Base-by-base conservation (phyloP, 1,140 invertebrate species). In the Octopus sinensis region DNA sequence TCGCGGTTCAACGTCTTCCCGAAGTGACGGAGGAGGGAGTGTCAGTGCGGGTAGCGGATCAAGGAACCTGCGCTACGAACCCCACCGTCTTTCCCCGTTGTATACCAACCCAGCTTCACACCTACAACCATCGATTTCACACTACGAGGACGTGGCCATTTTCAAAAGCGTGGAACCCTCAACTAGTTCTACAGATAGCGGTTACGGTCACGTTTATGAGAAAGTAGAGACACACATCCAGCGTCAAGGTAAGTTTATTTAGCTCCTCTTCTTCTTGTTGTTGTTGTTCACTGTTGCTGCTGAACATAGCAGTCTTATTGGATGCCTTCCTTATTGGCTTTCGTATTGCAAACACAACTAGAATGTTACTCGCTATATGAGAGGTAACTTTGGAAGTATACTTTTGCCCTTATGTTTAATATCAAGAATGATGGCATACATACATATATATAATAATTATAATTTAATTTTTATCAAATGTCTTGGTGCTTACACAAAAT, bases 161-260 rank as follows among this genome's bases (percentile, higher is more conserved):
- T 88, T 85, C 81, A 88, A 90, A 84, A 85, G 79, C 75, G 52
- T 84, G 81, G 88, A 90, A 54, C 89, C 89, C 4, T 87, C 89
- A 23, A 89, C 89, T 9, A 90, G 89, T 82, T 90, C 88, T 9
- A 88, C 88, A 75, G 89, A 90, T 78, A 90, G 88, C 84, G 89
- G 89, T 13, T 90, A 89, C 80, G 85, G 88, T 9, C 86, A 86
- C 77, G 80, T 87, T 30, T 85, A 86, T 81, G 89, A 90, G 52
- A 84, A 84, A 79, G 83, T 79, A 53, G 77, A 88, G 82, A 76
- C 80, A 73, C 83, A 78, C 5, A 78, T 78, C 13, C 84, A 85
- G 81, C 85, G 85, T 78, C 86, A 85, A 85, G 87, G 88, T 88
- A 52, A 84, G 81, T 77, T n/a, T 4, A 51, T 68, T 80, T 17